Evolutionary conservation across 2,888 invertebrate species (phyloP).

Genomic region (Hecatera dysodea): DNA sequence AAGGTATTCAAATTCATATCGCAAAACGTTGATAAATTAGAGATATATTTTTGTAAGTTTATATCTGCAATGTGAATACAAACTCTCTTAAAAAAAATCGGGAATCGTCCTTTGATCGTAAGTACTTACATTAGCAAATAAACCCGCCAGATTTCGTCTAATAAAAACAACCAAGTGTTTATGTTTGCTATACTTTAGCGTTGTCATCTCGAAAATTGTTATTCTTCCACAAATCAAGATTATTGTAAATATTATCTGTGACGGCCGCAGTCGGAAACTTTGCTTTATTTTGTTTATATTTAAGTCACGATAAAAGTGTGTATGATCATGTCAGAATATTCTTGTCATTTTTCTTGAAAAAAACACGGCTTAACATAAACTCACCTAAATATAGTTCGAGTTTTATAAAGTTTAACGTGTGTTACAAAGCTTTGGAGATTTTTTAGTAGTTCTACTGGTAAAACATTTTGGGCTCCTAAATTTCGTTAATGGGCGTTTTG

Average conservation of each 20-base stretch:
- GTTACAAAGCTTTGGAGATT: too few relatives aligned
- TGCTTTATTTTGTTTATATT: slow-evolving; percentile 12
- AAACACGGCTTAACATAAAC: not conserved
- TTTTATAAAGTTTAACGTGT: not conserved
- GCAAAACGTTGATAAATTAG: too few relatives aligned
- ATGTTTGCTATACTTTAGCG: not conserved
- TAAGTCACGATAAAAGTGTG: slow-evolving; percentile 17
- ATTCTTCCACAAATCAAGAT: slow-evolving; percentile 3
- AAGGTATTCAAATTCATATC: too few relatives aligned
- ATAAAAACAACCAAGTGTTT: not conserved
- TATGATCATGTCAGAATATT: slow-evolving; percentile 17
- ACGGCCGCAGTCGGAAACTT: slow-evolving; percentile 15
- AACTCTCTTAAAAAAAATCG: too few relatives aligned
- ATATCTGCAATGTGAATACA: too few relatives aligned
- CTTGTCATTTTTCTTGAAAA: not conserved
- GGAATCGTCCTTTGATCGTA: too few relatives aligned
- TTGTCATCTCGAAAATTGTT: not conserved
- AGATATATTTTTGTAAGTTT: too few relatives aligned
- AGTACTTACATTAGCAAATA: not conserved
- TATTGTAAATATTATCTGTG: slow-evolving; percentile 1
- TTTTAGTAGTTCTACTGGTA: too few relatives aligned
- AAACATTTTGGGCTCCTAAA: too few relatives aligned
- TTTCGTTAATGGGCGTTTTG: too few relatives aligned
- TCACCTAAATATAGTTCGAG: not conserved
- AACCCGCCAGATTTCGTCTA: not conserved